Conservation (phyloP, 1,140 invertebrate genomes). For the Dreissena polymorpha region DNA sequence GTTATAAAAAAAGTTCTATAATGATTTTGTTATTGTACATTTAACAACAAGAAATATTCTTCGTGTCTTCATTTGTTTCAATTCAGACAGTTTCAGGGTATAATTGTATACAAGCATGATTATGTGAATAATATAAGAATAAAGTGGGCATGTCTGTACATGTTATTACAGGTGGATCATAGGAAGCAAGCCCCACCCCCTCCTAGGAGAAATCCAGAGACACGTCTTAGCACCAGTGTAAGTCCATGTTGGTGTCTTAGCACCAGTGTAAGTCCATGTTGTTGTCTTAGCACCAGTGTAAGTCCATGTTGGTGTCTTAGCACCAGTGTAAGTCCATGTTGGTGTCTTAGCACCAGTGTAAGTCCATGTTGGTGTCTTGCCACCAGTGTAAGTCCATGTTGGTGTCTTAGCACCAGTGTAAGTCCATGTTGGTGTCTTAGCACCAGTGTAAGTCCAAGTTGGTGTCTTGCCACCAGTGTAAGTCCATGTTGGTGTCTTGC, state of each 20-base stretch:
- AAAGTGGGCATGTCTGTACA: no score
- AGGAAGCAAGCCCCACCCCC: constrained; percentile 39
- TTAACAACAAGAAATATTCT: no score
- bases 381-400: neutral
- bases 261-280: neutral
- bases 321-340: neutral
- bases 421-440: constrained; percentile 10
- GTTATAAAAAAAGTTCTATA: no score
- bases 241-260: constrained; percentile 10
- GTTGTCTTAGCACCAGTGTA: constrained; percentile 17
- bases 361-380: constrained; percentile 2
- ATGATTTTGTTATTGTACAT: no score
- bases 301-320: constrained; percentile 10
- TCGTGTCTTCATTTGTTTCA: no score
- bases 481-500: constrained; percentile 2
- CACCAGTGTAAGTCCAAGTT: neutral
- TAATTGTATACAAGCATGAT: no score
- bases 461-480: constrained; percentile 13
- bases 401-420: constrained; percentile 20
- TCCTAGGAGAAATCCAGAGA: constrained; percentile 43
- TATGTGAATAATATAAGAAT: no score
- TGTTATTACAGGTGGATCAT: neutral
- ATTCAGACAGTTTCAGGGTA: no score
- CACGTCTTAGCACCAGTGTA: constrained; percentile 27
- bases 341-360: constrained; percentile 20